These are phyloP conservation scores for Clistopyga incitator DNA, from an alignment of 2,888 invertebrate species.

Conservation along the genomic window DNA sequence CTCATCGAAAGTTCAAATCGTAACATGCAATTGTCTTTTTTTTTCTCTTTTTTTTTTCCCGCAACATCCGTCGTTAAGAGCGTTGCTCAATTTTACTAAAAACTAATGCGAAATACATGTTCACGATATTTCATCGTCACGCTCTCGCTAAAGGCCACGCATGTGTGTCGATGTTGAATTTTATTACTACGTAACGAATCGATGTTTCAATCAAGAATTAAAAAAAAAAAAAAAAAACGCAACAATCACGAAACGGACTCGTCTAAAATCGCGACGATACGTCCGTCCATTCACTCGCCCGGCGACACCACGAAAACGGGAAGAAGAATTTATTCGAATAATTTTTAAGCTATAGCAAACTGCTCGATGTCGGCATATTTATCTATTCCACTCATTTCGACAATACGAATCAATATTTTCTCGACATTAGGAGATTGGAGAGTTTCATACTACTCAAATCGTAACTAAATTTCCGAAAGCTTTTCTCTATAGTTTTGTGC, in stretches of 20 bases:
- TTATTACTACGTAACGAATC: conserved; percentile 37
- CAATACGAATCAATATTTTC: not conserved
- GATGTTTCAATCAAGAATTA: conserved; percentile 17
- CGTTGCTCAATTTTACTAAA: conserved; percentile 56
- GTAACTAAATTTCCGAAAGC: too few relatives aligned
- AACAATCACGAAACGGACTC: conserved; percentile 56
- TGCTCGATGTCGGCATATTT: conserved; percentile 17
- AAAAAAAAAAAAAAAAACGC: conserved; percentile 28
- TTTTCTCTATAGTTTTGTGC: too few relatives aligned
- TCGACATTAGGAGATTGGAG: not conserved
- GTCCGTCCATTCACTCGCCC: conserved; percentile 57
- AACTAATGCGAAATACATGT: conserved; percentile 15
- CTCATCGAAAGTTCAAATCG: conserved; percentile 47
- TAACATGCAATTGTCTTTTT: conserved; percentile 9
- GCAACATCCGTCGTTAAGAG: conserved; percentile 29
- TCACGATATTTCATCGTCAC: conserved; percentile 52
- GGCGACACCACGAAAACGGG: conserved; percentile 21
- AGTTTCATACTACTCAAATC: too few relatives aligned
- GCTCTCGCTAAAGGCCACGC: conserved; percentile 55
- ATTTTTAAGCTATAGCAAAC: conserved; percentile 26
- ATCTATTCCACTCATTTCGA: not conserved
- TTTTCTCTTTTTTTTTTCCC: conserved; percentile 38
- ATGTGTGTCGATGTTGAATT: conserved; percentile 60
- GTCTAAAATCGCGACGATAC: conserved; percentile 38
- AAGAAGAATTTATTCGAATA: conserved; percentile 33